A percentile compares a stretch with the other conserved stretches of the same genome.
phyloP scores from a whole-genome alignment of 2,113 vertebrate genomes.

The Grammomys dolichurus region DNA sequence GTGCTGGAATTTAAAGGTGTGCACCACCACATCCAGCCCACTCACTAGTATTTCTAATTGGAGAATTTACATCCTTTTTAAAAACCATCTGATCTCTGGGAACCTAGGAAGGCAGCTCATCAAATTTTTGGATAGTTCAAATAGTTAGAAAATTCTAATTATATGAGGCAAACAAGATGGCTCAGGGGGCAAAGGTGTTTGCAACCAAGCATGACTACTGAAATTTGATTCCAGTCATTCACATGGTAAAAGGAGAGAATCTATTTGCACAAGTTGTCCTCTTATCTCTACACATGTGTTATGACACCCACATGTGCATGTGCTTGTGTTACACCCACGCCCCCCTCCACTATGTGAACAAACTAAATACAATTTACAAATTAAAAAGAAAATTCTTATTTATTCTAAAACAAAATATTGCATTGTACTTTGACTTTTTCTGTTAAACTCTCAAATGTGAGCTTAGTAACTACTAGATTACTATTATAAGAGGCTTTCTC shows the following conservation, averaged over 20 bases:
- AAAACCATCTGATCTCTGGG: not conserved
- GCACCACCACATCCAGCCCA: not conserved
- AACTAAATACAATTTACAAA: not conserved
- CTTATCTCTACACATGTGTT: not conserved
- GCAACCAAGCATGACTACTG: not conserved
- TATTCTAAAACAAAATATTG: not conserved
- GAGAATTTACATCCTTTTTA: not conserved
- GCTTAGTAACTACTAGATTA: not conserved
- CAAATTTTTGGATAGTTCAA: constrained; percentile 10
- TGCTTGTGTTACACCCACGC: not conserved
- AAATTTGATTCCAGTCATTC: not conserved
- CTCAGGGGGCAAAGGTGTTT: not conserved
- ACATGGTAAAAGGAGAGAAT: not conserved
- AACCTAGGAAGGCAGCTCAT: constrained; percentile 6
- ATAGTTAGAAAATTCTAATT: constrained; percentile 39
- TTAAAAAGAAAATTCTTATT: not conserved
- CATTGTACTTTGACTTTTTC: not conserved
- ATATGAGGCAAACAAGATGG: not conserved
- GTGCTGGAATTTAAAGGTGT: not conserved
- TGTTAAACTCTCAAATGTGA: not conserved
- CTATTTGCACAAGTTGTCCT: not conserved
- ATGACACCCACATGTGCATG: not conserved
- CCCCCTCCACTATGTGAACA: not conserved
- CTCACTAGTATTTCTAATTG: constrained; percentile 6
- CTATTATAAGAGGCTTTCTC: not conserved